These are phyloP conservation scores for Ochropleura plecta DNA, from an alignment of 2,888 invertebrate species.

Conservation along the genomic window DNA sequence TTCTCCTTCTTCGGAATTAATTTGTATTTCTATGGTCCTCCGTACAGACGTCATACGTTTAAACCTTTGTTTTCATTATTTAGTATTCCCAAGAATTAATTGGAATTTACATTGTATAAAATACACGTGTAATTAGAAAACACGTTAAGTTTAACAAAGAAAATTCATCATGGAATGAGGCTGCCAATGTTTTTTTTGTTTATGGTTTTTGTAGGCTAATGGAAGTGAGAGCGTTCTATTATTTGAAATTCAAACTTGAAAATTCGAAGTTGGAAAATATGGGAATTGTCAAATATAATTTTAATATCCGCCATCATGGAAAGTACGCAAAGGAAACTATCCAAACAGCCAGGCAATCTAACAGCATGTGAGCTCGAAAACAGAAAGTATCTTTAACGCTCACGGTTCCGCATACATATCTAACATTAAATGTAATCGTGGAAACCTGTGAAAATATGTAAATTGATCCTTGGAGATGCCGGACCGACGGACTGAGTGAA, in stretches of 20 bases:
- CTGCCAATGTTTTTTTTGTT: constrained; percentile 54
- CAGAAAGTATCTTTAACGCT: constrained; percentile 67
- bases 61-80: constrained; percentile 78
- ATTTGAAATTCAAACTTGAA: constrained; percentile 18
- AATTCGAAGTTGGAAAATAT: constrained; percentile 40
- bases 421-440: constrained; percentile 84
- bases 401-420: constrained; percentile 74
- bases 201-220: constrained; percentile 30
- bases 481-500: constrained; percentile 87
- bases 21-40: constrained; percentile 79
- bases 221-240: constrained; percentile 15
- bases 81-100: constrained; percentile 83
- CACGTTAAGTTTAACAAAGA: constrained; percentile 74
- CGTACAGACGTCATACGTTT: constrained; percentile 77
- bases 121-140: constrained; percentile 85
- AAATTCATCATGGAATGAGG: constrained; percentile 72
- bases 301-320: constrained; percentile 42
- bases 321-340: constrained; percentile 58
- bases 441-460: constrained; percentile 90
- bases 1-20: constrained; percentile 82
- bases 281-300: constrained; percentile 39
- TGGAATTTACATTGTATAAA: constrained; percentile 85
- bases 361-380: constrained; percentile 59
- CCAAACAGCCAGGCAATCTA: constrained; percentile 58
- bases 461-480: constrained; percentile 90